These are phyloP conservation scores for Yponomeuta evonymella DNA, from an alignment of 2,888 invertebrate genomes.

Conservation along the genomic window DNA sequence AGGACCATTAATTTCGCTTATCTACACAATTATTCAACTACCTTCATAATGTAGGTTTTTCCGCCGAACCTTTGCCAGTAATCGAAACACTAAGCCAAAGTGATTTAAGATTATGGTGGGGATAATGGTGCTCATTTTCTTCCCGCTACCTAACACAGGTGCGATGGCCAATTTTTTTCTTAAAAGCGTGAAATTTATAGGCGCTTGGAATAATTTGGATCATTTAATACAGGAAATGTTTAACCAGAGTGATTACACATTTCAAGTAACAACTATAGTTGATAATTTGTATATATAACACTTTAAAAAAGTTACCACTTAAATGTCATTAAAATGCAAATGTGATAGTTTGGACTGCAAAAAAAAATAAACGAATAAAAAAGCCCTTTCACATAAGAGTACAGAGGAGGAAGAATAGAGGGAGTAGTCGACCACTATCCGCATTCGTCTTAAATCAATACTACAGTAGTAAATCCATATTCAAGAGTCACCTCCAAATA, in stretches of 20 bases:
- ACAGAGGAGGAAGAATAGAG: too few species aligned
- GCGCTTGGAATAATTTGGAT: constrained; percentile 40
- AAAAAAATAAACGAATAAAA: too few species aligned
- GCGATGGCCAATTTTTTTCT: constrained; percentile 54
- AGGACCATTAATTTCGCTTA: constrained; percentile 63
- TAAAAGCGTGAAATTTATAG: constrained; percentile 54
- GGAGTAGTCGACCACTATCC: too few species aligned
- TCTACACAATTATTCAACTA: constrained; percentile 72
- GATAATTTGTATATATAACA: too few species aligned
- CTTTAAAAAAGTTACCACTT: too few species aligned
- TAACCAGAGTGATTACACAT: background rate
- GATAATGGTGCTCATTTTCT: constrained; percentile 70
- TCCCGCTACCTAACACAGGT: constrained; percentile 57
- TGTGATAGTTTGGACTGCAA: too few species aligned
- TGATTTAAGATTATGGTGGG: constrained; percentile 75
- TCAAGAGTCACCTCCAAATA: too few species aligned
- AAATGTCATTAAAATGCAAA: too few species aligned
- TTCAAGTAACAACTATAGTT: too few species aligned
- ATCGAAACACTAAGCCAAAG: constrained; percentile 73
- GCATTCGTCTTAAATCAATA: too few species aligned
- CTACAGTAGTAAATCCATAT: too few species aligned
- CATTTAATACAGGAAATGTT: constrained; percentile 21
- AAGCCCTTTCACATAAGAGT: too few species aligned
- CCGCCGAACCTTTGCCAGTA: constrained; percentile 69
- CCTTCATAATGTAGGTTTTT: constrained; percentile 71